phyloP scores from a whole-genome alignment of 2,113 vertebrate species.

The Jacana jacana region DNA sequence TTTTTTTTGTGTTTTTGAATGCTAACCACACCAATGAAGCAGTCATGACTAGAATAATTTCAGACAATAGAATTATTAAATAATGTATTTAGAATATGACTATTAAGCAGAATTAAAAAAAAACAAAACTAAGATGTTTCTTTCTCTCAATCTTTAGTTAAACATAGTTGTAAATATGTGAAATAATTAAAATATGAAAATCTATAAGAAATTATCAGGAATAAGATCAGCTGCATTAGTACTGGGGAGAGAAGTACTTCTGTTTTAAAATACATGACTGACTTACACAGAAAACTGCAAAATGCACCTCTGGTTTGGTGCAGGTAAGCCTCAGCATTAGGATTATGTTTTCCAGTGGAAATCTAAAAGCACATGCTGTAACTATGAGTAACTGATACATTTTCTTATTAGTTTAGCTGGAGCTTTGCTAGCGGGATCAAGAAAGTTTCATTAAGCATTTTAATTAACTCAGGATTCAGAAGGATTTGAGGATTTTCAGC shows the following conservation, averaged over 20 bases:
- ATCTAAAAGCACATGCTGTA: background rate
- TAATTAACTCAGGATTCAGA: conserved; percentile 39
- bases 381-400: background rate
- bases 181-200: background rate
- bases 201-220: background rate
- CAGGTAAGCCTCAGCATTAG: background rate
- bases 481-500: conserved; percentile 32
- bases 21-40: background rate
- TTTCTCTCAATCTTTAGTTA: background rate
- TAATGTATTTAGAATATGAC: background rate
- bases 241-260: background rate
- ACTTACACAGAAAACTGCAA: background rate
- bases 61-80: background rate
- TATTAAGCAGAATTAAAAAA: background rate
- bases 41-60: background rate
- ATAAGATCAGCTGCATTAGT: background rate
- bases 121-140: background rate
- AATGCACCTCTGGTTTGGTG: background rate
- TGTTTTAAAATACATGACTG: background rate
- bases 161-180: background rate
- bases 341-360: background rate
- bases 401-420: background rate
- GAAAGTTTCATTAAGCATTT: conserved; percentile 14
- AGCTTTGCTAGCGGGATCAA: background rate
- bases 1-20: background rate